A percentile compares a stretch with the other conserved stretches of the same genome.
These are phyloP conservation scores for Fukomys damarensis DNA, from an alignment of 2,113 vertebrate species.

Conservation along the genomic window DNA sequence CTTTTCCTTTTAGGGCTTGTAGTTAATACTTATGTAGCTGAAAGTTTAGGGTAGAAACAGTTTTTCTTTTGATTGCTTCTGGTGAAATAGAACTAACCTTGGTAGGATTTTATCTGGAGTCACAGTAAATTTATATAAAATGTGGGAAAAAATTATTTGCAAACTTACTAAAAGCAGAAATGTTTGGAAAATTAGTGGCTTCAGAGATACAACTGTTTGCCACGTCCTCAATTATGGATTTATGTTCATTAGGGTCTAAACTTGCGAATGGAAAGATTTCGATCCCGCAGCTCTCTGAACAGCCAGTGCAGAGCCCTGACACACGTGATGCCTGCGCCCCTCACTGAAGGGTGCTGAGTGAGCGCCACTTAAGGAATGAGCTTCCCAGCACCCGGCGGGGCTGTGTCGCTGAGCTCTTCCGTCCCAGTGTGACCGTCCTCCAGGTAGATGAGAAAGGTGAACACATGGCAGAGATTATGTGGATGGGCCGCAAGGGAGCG, in stretches of 20 bases:
- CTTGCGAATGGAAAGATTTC: slow-evolving; percentile 33
- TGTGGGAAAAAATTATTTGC: not conserved
- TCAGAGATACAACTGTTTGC: not conserved
- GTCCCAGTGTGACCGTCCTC: not conserved
- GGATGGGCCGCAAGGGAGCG: not conserved
- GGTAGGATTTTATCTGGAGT: slow-evolving; percentile 28
- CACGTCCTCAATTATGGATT: not conserved
- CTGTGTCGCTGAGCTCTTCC: not conserved
- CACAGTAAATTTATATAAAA: slow-evolving; percentile 49
- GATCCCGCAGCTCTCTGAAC: not conserved
- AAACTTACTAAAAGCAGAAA: slow-evolving; percentile 9
- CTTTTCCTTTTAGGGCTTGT: not conserved
- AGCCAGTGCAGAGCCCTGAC: not conserved
- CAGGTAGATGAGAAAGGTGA: not conserved
- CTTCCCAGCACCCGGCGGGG: not conserved
- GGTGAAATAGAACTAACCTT: not conserved
- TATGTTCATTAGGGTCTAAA: slow-evolving; percentile 2
- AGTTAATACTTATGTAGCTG: slow-evolving; percentile 35
- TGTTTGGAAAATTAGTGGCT: not conserved
- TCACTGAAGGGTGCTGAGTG: not conserved
- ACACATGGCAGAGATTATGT: not conserved
- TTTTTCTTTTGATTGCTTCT: slow-evolving; percentile 21
- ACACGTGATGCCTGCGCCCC: not conserved
- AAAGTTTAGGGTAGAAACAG: slow-evolving; percentile 32
- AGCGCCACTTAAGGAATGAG: not conserved